A percentile compares a stretch with the other conserved stretches of the same genome.
These are phyloP conservation scores for Catalaphyllia jardinei DNA, from an alignment of 64 coral and sea anemone genomes.

Conservation along the genomic window DNA sequence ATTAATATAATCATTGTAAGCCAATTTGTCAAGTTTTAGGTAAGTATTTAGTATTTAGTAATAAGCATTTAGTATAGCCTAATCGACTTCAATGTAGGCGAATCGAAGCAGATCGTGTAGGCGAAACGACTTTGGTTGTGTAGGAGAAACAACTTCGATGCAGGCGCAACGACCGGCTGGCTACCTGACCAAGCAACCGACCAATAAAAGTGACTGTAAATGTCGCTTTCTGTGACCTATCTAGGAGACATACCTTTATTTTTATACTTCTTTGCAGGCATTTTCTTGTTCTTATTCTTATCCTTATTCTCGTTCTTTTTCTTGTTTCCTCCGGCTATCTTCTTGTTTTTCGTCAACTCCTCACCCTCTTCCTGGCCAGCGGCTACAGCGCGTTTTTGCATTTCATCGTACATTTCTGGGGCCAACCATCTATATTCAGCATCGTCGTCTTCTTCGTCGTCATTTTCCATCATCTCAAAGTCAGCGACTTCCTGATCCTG, in stretches of 20 bases:
- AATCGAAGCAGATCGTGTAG: too few species aligned
- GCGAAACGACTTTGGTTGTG: too few species aligned
- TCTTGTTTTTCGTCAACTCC: background rate
- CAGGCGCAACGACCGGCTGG: too few species aligned
- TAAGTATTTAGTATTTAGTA: too few species aligned
- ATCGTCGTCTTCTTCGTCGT: background rate
- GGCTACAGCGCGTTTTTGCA: background rate
- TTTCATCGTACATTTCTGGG: background rate
- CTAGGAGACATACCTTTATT: background rate
- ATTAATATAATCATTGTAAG: too few species aligned
- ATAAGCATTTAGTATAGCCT: too few species aligned
- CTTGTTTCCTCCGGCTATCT: background rate
- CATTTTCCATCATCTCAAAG: background rate
- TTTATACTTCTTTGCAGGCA: background rate
- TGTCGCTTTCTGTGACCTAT: background rate
- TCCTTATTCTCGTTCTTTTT: background rate
- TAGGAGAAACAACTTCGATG: too few species aligned
- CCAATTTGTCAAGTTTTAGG: too few species aligned
- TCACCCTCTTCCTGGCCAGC: background rate
- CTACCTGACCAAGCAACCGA: too few species aligned
- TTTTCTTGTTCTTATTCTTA: background rate
- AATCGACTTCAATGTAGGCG: too few species aligned
- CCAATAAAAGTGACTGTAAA: too few species aligned
- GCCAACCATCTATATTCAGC: background rate
- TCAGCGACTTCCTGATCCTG: background rate